phyloP scores from a whole-genome alignment of 1,140 invertebrate genomes.

The Araneus ventricosus region DNA sequence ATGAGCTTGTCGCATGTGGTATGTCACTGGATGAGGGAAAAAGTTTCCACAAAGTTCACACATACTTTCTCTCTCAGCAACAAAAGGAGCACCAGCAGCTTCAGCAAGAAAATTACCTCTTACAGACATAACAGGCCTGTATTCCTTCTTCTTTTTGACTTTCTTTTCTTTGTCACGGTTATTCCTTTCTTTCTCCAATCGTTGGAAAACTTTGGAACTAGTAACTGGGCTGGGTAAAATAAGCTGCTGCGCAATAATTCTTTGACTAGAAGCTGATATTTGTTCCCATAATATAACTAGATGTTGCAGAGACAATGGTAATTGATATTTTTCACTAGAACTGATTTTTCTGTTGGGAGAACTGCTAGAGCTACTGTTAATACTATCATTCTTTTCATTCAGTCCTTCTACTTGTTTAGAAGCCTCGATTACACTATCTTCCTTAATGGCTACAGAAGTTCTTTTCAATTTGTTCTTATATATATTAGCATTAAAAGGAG shows the following conservation, averaged over 20 bases:
- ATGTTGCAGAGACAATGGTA: constrained; percentile 91
- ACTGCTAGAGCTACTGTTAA: neutral
- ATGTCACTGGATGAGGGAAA: constrained; percentile 90
- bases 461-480: constrained; percentile 83
- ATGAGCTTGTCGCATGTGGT: constrained; percentile 94
- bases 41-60: constrained; percentile 93
- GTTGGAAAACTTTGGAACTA: constrained; percentile 63
- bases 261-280: constrained; percentile 86
- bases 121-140: constrained; percentile 64
- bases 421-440: constrained; percentile 69
- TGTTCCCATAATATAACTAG: constrained; percentile 91
- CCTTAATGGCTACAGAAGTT: constrained; percentile 74
- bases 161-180: constrained; percentile 78
- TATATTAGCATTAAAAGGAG: constrained; percentile 87
- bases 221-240: constrained; percentile 79
- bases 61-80: constrained; percentile 83
- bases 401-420: constrained; percentile 18
- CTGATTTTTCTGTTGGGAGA: constrained; percentile 44
- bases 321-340: constrained; percentile 72
- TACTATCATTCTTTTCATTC: constrained; percentile 61
- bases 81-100: constrained; percentile 77
- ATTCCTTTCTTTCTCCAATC: constrained; percentile 82
- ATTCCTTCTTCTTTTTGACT: constrained; percentile 81
- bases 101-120: constrained; percentile 80
- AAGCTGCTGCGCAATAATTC: constrained; percentile 84